Conservation (phyloP, 2,797 vertebrate species). For the Tolypeutes matacus region DNA sequence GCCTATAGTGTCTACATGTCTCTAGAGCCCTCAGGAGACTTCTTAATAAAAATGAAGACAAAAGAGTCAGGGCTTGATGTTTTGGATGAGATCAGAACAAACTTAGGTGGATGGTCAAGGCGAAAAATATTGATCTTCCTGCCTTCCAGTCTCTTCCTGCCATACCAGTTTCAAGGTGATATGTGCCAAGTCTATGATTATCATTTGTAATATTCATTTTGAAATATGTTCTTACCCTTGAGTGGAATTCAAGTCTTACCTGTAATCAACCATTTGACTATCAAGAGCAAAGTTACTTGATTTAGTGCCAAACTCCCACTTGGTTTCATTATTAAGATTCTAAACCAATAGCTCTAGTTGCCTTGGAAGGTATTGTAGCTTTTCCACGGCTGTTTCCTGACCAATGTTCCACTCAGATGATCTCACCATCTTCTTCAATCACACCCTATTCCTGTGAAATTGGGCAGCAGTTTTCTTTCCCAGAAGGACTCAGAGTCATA, state of each 20-base stretch:
- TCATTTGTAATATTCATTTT: too few species aligned
- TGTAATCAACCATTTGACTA: not conserved
- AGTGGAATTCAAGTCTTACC: not conserved
- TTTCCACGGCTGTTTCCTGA: not conserved
- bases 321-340: not conserved
- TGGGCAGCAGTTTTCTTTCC: not conserved
- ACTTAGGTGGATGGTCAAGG: not conserved
- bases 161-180: not conserved
- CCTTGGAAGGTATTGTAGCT: not conserved
- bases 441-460: not conserved
- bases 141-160: not conserved
- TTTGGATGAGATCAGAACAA: not conserved
- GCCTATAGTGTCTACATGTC: too few species aligned
- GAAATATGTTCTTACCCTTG: not conserved
- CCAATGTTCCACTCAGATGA: not conserved
- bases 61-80: not conserved
- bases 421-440: not conserved
- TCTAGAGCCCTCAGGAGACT: too few species aligned
- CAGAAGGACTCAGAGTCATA: not conserved
- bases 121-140: not conserved
- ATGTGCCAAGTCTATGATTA: not conserved
- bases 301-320: not conserved
- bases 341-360: not conserved
- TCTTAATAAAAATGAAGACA: slow-evolving; percentile 10
- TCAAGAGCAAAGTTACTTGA: not conserved